These are phyloP conservation scores for Eulemur mongoz DNA, from an alignment of 2,797 vertebrate species.

Conservation along the genomic window DNA sequence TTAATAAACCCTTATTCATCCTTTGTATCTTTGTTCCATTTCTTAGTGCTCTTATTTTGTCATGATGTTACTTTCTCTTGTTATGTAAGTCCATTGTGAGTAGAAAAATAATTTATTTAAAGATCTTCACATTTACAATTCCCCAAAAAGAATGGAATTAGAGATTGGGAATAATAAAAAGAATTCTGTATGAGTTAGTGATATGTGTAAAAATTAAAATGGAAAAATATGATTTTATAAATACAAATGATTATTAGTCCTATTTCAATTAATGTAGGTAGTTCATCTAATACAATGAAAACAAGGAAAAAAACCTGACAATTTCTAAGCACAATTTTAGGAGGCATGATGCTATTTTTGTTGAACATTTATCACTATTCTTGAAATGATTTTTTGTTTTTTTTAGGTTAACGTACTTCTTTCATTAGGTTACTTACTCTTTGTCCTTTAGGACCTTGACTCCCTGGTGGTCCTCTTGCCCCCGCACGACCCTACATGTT, in stretches of 20 bases:
- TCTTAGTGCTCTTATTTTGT: neutral
- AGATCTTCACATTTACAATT: neutral
- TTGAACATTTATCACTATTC: neutral
- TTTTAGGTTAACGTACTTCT: neutral
- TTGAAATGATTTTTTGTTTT: neutral
- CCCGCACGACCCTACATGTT: conserved; percentile 90
- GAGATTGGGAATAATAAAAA: neutral
- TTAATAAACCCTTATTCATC: neutral
- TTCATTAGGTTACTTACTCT: conserved; percentile 88
- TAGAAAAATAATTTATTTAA: conserved; percentile 25
- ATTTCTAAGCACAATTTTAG: neutral
- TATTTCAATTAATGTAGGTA: neutral
- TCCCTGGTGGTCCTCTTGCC: conserved; percentile 90
- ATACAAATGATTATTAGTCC: neutral
- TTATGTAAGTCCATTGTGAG: neutral
- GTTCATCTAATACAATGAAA: neutral
- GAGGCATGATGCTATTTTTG: neutral
- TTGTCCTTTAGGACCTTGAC: conserved; percentile 91
- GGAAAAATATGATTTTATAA: conserved; percentile 15
- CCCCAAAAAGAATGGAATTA: neutral
- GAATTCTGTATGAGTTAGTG: neutral
- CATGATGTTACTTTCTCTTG: neutral
- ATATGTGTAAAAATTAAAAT: conserved; percentile 10
- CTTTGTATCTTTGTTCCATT: neutral
- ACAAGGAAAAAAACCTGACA: neutral